Evolutionary conservation across 2,113 vertebrate genomes (phyloP), one percentile per base, ranked within the genome.

Genomic region (Tachysurus fulvidraco): DNA sequence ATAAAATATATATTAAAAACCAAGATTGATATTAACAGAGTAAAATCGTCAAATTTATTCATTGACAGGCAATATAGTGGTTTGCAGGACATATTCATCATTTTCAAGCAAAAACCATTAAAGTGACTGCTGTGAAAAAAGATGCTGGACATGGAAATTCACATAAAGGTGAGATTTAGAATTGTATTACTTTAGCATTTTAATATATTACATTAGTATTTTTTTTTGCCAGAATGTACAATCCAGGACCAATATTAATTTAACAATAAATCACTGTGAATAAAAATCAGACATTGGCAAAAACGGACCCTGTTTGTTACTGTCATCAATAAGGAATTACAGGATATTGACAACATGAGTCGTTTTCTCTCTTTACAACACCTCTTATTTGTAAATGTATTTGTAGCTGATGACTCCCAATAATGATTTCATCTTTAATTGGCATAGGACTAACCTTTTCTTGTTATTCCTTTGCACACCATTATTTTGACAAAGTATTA

Each of bases 1-100:
- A 93, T 93, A 92, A 93, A 94, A 93, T 83, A 95, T 93, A 89
- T 94, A 93, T 94, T 93, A 93, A 93, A 95, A 94, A 92, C 89
- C 73, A 89, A 94, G 93, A 95, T 93, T 90, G 90, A 93, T 91
- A 95, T 95, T 94, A 95, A 91, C 90, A 88, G 90, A 91, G 92
- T 92, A 91, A 95, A 94, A 94, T 93, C 92, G 89, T 83, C 89
- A 90, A 94, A 91, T 93, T 91, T 93, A 93, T 94, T 93, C 79
- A 92, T 92, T 95, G 93, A 94, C 94, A 46, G 55, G 87, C 87
- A 83, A 91, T 90, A 92, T 91, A 87, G 88, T 89, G 91, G 91
- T 93, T 93, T 90, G 83, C 28, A 85, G 85, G 88, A 65, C 90
- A 88, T 91, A 93, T 93, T 93, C 83, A 91, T 90, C 90, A 88